Conservation (phyloP, 2,888 invertebrate species). For the Rhagium mordax region DNA sequence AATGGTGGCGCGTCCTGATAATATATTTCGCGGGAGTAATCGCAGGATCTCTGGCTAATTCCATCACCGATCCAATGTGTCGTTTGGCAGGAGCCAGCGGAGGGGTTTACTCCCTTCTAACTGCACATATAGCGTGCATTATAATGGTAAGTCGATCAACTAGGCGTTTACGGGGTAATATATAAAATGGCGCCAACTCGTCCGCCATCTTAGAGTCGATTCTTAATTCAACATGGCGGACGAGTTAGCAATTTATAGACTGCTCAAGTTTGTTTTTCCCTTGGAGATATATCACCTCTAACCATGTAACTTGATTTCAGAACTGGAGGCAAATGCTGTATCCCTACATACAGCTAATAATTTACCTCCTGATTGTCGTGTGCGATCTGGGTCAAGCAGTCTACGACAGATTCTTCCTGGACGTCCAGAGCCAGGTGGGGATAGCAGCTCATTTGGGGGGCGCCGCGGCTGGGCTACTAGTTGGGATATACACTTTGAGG, state of each 20-base stretch:
- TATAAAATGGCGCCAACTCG: too few species aligned
- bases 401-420: conserved; percentile 86
- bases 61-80: conserved; percentile 84
- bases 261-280: too few species aligned
- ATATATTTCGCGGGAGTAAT: conserved; percentile 89
- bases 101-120: conserved; percentile 94
- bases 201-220: too few species aligned
- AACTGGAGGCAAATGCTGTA: conserved; percentile 98
- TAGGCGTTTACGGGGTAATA: too few species aligned
- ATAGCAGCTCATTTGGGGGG: conserved; percentile 95
- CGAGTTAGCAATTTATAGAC: too few species aligned
- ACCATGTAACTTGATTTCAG: too few species aligned
- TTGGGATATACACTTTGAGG: conserved; percentile 77
- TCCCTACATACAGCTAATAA: conserved; percentile 85
- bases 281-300: too few species aligned
- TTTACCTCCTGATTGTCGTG: conserved; percentile 84
- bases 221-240: too few species aligned
- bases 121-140: conserved; percentile 94
- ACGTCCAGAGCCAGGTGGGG: conserved; percentile 80
- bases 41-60: conserved; percentile 90
- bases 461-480: conserved; percentile 86
- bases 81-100: conserved; percentile 95
- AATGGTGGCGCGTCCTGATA: conserved; percentile 93
- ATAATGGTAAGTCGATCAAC: conserved; percentile 83
- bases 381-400: conserved; percentile 92